Evolutionary conservation across 2,888 invertebrate genomes (phyloP).

Genomic region (Lepetodrilus schrolli): DNA sequence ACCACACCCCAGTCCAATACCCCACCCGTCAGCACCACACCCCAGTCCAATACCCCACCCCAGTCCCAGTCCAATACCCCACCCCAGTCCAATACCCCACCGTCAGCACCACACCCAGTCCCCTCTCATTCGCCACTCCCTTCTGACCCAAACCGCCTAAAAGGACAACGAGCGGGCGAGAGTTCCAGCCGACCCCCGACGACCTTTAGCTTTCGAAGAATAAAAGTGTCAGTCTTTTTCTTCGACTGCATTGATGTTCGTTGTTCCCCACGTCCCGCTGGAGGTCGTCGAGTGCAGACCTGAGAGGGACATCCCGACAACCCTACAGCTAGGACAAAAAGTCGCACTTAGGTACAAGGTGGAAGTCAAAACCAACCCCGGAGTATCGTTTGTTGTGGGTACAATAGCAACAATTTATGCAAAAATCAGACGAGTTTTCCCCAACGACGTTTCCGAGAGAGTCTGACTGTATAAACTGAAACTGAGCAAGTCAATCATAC

Average conservation of each 20-base stretch:
- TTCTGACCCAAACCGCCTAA: too few species aligned
- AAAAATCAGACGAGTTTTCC: constrained; percentile 1
- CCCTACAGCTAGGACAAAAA: background rate
- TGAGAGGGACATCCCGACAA: background rate
- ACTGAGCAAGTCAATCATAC: constrained; percentile 12
- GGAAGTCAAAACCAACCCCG: background rate
- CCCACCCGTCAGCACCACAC: background rate
- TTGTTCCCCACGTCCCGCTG: background rate
- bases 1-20: too few species aligned
- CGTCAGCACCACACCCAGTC: background rate
- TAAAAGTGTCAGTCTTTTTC: constrained; percentile 11
- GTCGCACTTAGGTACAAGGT: constrained; percentile 15
- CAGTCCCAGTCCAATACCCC: background rate
- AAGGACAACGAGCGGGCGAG: background rate
- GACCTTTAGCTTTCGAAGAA: background rate
- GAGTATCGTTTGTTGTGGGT: background rate
- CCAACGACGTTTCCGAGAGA: background rate
- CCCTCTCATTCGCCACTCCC: background rate
- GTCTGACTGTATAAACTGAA: background rate
- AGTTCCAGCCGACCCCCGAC: background rate
- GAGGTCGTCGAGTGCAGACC: constrained; percentile 4
- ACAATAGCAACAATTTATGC: constrained; percentile 25
- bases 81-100: background rate
- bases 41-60: background rate
- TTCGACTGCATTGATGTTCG: constrained; percentile 1